Conservation (phyloP, 1,140 invertebrate genomes). For the Atta texana region DNA sequence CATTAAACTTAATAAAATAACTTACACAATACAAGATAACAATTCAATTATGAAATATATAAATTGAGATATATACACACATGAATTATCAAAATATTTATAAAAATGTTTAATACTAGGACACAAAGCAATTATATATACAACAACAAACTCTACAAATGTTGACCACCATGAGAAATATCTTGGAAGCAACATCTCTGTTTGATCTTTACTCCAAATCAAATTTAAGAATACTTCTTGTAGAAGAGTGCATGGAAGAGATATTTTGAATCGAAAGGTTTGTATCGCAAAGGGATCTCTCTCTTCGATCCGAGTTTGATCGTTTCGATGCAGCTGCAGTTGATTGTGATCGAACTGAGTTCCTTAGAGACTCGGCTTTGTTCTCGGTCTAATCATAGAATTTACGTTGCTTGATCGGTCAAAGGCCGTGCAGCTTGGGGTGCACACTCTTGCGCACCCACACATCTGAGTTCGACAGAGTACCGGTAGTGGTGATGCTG, state of each 20-base stretch:
- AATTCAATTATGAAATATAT: background rate
- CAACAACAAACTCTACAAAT: background rate
- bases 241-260: constrained; percentile 1
- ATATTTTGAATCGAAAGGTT: constrained; percentile 33
- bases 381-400: constrained; percentile 77
- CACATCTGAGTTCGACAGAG: constrained; percentile 50
- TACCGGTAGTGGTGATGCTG: constrained; percentile 43
- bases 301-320: constrained; percentile 32
- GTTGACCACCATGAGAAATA: constrained; percentile 30
- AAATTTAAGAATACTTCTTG: constrained; percentile 50
- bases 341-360: constrained; percentile 57
- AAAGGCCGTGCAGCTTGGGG: constrained; percentile 63
- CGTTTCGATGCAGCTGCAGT: constrained; percentile 45
- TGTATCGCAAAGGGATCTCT: constrained; percentile 40
- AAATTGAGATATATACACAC: background rate
- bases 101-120: background rate
- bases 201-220: constrained; percentile 49
- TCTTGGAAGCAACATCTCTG: constrained; percentile 15
- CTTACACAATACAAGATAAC: background rate
- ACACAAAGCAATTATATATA: constrained; percentile 1
- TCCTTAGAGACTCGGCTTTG: constrained; percentile 74
- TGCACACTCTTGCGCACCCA: constrained; percentile 16
- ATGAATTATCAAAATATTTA: background rate
- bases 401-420: constrained; percentile 78
- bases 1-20: background rate